Base-by-base conservation (phyloP, 2,797 vertebrate species). In the Dipus sagitta region DNA sequence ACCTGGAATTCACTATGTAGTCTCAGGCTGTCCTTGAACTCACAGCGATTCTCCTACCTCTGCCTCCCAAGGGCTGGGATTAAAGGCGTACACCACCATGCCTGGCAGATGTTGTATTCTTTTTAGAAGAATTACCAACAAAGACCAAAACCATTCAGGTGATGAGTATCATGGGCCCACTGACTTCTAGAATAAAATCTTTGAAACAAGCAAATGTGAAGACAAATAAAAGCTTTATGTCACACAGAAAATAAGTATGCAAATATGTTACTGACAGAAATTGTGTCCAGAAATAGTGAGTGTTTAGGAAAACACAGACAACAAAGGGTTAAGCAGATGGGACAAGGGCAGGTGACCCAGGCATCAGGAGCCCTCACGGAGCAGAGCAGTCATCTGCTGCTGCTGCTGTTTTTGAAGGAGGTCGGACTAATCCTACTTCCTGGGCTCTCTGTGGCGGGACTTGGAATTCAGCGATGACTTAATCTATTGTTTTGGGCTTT, bases 301-400 rank as follows among this genome's bases (percentile, higher is more conserved):
- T 18, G 23, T 14, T 42, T 24, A 80, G 74, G 78, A 38, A 42
- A 42, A 3, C 4, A 65, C 30, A 9, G 26, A 14, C 4, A 20
- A 18, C 32, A 11, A 3, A 24, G 11, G 14, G 67, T 68, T 38
- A 4, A 54, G 8, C 0, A 26, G 42, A 15, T 15, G 1, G 52
- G 30, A 32, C 21, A 54, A 30, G 26, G 30, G 4, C 14, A 17
- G 54, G 54, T 58, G 54, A 4, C 3, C 34, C 11, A 30, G 65
- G 15, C 28, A 12, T 1, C 21, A 30, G 3, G 13, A 0, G 10
- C 0, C 28, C 4, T 23, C 32, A 47, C 4, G 20, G 26, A 77
- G 14, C 4, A 11, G 6, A 30, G 28, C 47, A 47, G 47, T 47
- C 47, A 47, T 47, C 8, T 47, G 4, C 28, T n/a, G 30, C 28